Evolutionary conservation across 2,888 invertebrate genomes (phyloP).

Genomic region (Diaphora mendica): DNA sequence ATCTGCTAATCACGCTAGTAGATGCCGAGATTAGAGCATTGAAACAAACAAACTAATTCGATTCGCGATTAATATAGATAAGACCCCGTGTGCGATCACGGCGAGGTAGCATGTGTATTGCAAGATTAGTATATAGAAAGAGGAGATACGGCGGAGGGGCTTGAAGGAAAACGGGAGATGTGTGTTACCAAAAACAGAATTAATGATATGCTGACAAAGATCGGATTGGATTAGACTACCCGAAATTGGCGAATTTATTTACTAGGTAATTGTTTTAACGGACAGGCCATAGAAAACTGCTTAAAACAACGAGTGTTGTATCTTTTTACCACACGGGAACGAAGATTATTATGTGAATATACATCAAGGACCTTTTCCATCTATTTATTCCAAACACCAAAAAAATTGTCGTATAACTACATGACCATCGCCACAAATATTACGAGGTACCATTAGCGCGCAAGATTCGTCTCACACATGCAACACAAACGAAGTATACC

Average conservation of each 20-base stretch:
- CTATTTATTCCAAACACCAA: background rate
- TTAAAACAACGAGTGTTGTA: no score
- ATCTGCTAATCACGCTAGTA: background rate
- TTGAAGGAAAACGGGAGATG: background rate
- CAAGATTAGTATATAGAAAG: background rate
- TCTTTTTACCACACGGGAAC: no score
- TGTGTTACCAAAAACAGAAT: background rate
- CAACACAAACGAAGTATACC: constrained; percentile 25
- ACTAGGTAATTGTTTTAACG: background rate
- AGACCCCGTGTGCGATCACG: background rate
- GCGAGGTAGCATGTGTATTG: background rate
- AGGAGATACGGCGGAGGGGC: background rate
- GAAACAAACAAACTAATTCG: background rate
- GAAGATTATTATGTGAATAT: no score
- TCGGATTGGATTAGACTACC: no score
- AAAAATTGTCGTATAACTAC: background rate
- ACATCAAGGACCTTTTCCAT: background rate
- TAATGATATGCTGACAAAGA: no score
- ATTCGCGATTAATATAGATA: background rate
- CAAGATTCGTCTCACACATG: constrained; percentile 19
- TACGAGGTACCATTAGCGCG: background rate
- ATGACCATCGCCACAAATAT: constrained; percentile 9
- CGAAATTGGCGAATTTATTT: no score
- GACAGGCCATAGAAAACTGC: background rate
- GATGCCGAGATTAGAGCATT: background rate